Conservation (phyloP, 2,888 invertebrate genomes). For the Rhagophthalmus giganteus region DNA sequence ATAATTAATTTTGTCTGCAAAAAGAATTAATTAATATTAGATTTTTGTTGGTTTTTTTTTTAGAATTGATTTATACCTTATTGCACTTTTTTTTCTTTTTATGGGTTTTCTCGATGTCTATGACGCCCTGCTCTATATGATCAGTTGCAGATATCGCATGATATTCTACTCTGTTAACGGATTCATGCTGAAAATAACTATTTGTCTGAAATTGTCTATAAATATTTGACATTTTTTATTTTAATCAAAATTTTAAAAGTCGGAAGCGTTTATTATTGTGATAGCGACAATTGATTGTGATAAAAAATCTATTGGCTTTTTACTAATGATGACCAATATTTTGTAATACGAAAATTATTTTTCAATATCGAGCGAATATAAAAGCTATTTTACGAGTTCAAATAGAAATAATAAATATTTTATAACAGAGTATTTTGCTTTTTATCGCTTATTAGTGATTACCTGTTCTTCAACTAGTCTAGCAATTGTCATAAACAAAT, state of each 20-base stretch:
- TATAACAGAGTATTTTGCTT: not conserved
- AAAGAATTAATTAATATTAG: constrained; percentile 21
- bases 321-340: too few species aligned
- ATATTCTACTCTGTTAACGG: constrained; percentile 68
- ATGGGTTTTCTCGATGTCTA: constrained; percentile 60
- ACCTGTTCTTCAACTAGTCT: constrained; percentile 77
- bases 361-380: too few species aligned
- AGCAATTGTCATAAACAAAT: constrained; percentile 83
- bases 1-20: constrained; percentile 56
- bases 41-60: not conserved
- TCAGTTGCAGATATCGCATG: constrained; percentile 65
- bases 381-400: too few species aligned
- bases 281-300: too few species aligned
- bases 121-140: constrained; percentile 62
- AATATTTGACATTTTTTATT: too few species aligned
- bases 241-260: too few species aligned
- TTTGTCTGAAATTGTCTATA: too few species aligned
- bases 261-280: too few species aligned
- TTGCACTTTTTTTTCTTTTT: constrained; percentile 56
- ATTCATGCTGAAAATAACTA: constrained; percentile 62
- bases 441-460: too few species aligned
- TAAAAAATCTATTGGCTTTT: too few species aligned
- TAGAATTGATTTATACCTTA: constrained; percentile 55
- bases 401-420: not conserved
- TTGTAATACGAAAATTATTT: too few species aligned